Evolutionary conservation across 2,797 vertebrate genomes (phyloP), one percentile per base, ranked within the genome.

Genomic region (Crenuchus spilurus): DNA sequence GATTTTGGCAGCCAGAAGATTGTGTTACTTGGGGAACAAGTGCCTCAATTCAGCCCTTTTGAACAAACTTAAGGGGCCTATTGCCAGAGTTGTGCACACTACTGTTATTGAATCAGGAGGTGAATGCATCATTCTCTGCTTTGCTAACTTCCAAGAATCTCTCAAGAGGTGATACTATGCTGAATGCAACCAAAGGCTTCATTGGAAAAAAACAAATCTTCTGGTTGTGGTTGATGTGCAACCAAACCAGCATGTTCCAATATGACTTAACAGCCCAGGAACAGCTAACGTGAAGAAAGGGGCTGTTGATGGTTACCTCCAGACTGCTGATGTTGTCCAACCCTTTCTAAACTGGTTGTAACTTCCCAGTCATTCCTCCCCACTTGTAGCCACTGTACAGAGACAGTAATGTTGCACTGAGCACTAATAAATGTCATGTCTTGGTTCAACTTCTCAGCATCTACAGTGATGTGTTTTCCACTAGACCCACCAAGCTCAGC

Each of bases 221-320:
- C 33, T 78, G 14, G 60, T 76, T n/a, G 61, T 73, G 13, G 22
- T 73, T 2, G 33, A 18, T 30, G 35, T 13, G 13, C 13, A 28
- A 6, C 8, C 70, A 16, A 26, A 26, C 33, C 10, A 44, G 7
- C 9, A 6, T 9, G 31, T 80, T 0, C 74, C 75, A 0, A 9
- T 82, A 2, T 9, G 30, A n/a, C 2, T 84, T 0, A 85, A 61
- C n/a, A 83, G 83, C 3, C 66, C 73, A 4, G 79, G 65, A 6
- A 61, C 66, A 0, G 10, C 9, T 0, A 75, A 58, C 0, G 33
- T 82, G 0, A 80, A 6, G 16, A 77, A n/a, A 6, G 73, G 75
- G 2, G 77, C 37, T 1, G 22, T 82, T 10, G 54, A 70, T 0
- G 72, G 71, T 2, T 14, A 85, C 1, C 57, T 84, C 0, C 74